Evolutionary conservation across 1,140 invertebrate genomes (phyloP), one percentile per base, ranked within the genome.

Genomic region (Heliconius hermathena): DNA sequence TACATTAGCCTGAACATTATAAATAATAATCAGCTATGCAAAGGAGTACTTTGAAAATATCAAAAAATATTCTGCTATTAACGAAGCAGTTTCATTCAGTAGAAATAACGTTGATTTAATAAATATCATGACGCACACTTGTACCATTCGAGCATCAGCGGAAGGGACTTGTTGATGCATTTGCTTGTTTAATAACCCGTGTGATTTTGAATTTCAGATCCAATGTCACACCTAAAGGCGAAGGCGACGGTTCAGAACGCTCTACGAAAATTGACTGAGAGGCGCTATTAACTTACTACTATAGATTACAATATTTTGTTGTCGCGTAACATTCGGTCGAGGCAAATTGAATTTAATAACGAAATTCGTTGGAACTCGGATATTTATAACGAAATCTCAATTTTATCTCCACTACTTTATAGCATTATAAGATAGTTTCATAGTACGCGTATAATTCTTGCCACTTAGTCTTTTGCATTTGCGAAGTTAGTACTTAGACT

Each of bases 191-290:
- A 76, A 74, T 73, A 80, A 82, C 78, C 54, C 79, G 60, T 52
- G 52, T 54, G 74, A 66, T 84, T 76, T 83, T 80, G 72, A 72
- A 77, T 93, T 94, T 87, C 92, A 94, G 93, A 94, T 93, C 92
- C 92, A 86, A 84, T 94, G 85, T 89, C 91, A 66, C 92, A 94
- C 75, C 91, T 92, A 90, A 94, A 94, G 87, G 92, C 93, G 91
- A 94, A 93, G 85, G 92, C 91, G 90, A 94, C 92, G 74, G 92
- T 94, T 82, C 93, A 94, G 93, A 94, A 94, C 87, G 92, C 93
- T 87, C 89, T 94, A 88, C 89, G 89, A 93, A 94, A 91, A 88
- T 85, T 93, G 88, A 93, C 93, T 94, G 93, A 94, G 83, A 90
- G 88, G 82, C 91, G 91, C 85, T 93, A 90, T 83, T 94, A 41